A percentile compares a stretch with the other conserved stretches of the same genome.
Conservation (phyloP, 1,140 invertebrate genomes). For the Ptiloglossa arizonensis region DNA sequence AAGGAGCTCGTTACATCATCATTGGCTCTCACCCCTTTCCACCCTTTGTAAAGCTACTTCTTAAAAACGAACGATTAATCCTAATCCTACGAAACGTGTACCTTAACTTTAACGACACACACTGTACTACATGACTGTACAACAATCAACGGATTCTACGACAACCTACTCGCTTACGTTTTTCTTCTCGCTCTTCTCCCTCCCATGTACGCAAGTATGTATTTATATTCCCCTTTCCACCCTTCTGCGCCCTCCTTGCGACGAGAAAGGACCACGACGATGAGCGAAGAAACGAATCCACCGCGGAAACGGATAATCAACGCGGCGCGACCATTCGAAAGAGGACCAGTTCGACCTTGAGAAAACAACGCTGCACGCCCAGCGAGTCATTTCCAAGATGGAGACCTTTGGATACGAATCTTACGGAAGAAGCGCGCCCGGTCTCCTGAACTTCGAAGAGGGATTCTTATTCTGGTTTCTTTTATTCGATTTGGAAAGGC, state of each 20-base stretch:
- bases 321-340: not conserved
- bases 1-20: too few species aligned
- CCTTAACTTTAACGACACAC: slow-evolving; percentile 63
- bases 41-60: slow-evolving; percentile 37
- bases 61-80: slow-evolving; percentile 60
- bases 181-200: not conserved
- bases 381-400: too few species aligned
- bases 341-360: not conserved
- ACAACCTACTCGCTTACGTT: slow-evolving; percentile 17
- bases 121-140: slow-evolving; percentile 53
- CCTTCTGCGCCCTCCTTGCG: not conserved
- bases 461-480: too few species aligned
- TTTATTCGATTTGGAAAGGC: too few species aligned
- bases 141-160: slow-evolving; percentile 54
- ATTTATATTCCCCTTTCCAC: too few species aligned
- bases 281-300: not conserved
- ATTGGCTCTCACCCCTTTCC: slow-evolving; percentile 14
- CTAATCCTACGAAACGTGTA: slow-evolving; percentile 59
- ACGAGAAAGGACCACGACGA: slow-evolving; percentile 29
- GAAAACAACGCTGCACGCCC: not conserved
- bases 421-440: too few species aligned
- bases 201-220: not conserved
- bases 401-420: too few species aligned
- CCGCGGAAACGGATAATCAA: slow-evolving; percentile 5
- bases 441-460: too few species aligned